phyloP scores from a whole-genome alignment of 2,113 vertebrate species.

The Pterocles burchelli region DNA sequence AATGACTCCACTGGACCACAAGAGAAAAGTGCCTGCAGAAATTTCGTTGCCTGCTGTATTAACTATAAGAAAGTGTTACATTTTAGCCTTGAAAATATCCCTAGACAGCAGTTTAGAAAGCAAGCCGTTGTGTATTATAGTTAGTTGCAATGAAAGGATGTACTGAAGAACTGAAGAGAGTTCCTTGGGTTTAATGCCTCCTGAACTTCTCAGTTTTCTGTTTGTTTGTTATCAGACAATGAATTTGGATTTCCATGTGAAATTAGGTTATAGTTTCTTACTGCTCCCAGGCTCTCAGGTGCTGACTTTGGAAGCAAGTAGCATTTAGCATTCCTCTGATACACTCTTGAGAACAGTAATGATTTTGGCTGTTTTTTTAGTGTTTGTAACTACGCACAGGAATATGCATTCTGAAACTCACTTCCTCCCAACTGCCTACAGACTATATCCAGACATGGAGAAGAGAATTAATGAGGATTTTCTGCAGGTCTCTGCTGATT shows the following conservation, averaged over 20 bases:
- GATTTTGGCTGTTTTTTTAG: background rate
- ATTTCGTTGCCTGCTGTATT: background rate
- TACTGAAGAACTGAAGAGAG: background rate
- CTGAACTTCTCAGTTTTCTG: background rate
- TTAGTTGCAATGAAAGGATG: background rate
- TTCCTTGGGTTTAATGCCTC: background rate
- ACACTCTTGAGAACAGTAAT: background rate
- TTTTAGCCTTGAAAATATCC: background rate
- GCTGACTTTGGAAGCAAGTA: background rate
- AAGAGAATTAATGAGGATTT: background rate
- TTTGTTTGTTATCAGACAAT: background rate
- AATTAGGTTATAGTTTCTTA: background rate
- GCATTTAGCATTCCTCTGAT: background rate
- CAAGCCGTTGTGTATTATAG: background rate
- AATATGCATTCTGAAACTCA: background rate
- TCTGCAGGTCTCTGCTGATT: background rate
- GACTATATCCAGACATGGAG: background rate
- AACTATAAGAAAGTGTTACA: background rate
- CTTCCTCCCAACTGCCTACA: background rate
- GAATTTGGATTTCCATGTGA: background rate
- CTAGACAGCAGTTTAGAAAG: background rate
- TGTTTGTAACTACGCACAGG: background rate
- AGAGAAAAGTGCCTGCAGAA: background rate
- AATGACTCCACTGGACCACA: background rate
- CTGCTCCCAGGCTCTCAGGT: background rate